Evolutionary conservation across 1,140 invertebrate species (phyloP).

Genomic region (Drosophila setifemur): DNA sequence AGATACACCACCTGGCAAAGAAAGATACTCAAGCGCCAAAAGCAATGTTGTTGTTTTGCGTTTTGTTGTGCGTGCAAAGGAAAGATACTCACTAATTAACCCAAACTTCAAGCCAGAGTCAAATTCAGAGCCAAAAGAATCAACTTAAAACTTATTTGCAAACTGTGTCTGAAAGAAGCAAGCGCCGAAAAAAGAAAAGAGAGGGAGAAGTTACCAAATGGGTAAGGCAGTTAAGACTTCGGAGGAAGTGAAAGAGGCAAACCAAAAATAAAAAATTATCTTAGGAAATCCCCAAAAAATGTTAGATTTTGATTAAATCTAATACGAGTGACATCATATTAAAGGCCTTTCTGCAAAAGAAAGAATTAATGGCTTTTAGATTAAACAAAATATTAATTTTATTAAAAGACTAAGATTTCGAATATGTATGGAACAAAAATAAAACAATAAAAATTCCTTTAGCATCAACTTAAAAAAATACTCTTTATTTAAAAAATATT

Average conservation of each 20-base stretch:
- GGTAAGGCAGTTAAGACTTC: conserved; percentile 3
- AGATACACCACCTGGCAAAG: conserved; percentile 5
- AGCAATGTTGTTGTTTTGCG: conserved; percentile 33
- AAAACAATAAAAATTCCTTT: no score
- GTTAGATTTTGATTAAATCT: conserved; percentile 9
- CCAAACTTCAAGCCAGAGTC: conserved; percentile 53
- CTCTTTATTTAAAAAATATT: no score
- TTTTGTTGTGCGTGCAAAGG: conserved; percentile 61
- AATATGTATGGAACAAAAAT: no score
- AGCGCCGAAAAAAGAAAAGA: not conserved
- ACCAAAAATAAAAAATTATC: conserved; percentile 68
- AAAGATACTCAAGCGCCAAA: conserved; percentile 24
- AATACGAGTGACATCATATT: conserved; percentile 64
- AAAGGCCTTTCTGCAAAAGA: not conserved
- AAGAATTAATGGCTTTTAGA: no score
- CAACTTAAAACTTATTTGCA: conserved; percentile 67
- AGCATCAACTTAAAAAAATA: no score
- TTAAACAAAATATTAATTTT: no score
- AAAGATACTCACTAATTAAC: conserved; percentile 79
- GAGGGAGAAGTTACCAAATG: not conserved
- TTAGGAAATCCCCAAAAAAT: conserved; percentile 65
- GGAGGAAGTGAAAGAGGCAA: conserved; percentile 24
- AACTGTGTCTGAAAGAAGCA: conserved; percentile 54
- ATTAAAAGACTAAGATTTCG: no score
- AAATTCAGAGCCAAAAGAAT: conserved; percentile 44